A percentile compares a stretch with the other conserved stretches of the same genome.
Evolutionary conservation across 2,888 invertebrate species (phyloP).

Genomic region (Yponomeuta evonymella): DNA sequence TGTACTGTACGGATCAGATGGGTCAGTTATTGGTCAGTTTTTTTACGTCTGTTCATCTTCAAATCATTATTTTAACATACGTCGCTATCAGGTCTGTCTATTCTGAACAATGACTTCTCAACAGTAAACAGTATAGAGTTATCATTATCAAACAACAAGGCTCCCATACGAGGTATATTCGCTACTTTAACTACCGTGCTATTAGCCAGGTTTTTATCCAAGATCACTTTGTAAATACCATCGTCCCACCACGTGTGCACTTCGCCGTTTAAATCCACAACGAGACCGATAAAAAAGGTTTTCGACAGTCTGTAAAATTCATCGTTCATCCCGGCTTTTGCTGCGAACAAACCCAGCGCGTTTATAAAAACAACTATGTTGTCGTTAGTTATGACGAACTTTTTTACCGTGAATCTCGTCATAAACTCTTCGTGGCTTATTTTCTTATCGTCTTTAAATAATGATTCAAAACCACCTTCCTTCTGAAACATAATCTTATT

Average conservation of each 20-base stretch:
- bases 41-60: too few species aligned
- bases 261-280: constrained; percentile 46
- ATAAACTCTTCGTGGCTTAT: too few species aligned
- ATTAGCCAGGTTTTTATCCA: constrained; percentile 37
- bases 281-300: constrained; percentile 52
- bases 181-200: constrained; percentile 45
- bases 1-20: too few species aligned
- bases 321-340: constrained; percentile 23
- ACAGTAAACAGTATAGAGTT: constrained; percentile 54
- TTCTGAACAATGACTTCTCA: constrained; percentile 40
- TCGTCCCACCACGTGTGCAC: constrained; percentile 66
- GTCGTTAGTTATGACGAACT: too few species aligned
- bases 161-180: constrained; percentile 42
- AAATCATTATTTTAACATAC: too few species aligned
- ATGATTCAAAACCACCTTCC: constrained; percentile 44
- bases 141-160: constrained; percentile 54
- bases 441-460: constrained; percentile 30
- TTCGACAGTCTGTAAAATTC: constrained; percentile 44
- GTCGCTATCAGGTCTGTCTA: constrained; percentile 24
- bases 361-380: too few species aligned
- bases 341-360: too few species aligned
- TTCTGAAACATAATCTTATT: constrained; percentile 24
- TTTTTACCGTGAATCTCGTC: constrained; percentile 28
- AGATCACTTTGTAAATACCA: constrained; percentile 50
- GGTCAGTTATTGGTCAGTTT: too few species aligned